Evolutionary conservation across 2,113 vertebrate genomes (phyloP).

Genomic region (Oncorhynchus masou): DNA sequence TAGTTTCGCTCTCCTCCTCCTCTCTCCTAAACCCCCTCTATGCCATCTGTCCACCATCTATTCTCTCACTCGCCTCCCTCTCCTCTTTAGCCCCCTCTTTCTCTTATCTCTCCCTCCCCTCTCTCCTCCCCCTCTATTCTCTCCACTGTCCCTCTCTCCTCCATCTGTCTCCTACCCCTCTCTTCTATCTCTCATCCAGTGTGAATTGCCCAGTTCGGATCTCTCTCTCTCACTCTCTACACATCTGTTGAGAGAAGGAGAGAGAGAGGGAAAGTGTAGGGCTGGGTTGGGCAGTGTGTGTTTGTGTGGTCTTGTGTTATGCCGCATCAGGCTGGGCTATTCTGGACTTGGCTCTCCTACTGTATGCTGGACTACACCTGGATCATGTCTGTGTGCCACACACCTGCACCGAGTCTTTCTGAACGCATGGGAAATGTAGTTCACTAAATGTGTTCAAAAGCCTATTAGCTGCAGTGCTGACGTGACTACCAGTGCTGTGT

Average conservation of each 20-base stretch:
- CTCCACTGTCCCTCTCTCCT: background rate
- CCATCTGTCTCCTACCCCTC: background rate
- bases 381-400: too few relatives aligned
- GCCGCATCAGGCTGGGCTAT: too few relatives aligned
- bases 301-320: slow-evolving; percentile 3
- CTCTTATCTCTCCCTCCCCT: background rate
- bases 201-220: background rate
- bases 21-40: background rate
- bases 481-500: slow-evolving; percentile 15
- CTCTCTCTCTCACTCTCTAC: background rate
- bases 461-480: slow-evolving; percentile 44
- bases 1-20: background rate
- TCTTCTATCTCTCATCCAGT: background rate
- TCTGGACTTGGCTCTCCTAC: too few relatives aligned
- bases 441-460: too few relatives aligned
- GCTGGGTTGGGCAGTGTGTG: background rate
- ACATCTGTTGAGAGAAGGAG: background rate
- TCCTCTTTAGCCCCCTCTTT: background rate
- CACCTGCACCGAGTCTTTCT: too few relatives aligned
- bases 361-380: too few relatives aligned
- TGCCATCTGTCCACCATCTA: background rate
- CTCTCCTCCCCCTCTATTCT: background rate
- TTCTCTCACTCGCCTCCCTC: background rate
- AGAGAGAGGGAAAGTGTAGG: background rate
- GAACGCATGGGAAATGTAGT: too few relatives aligned